Evolutionary conservation across 2,113 vertebrate species (phyloP).

Genomic region (Tragelaphus buxtoni): DNA sequence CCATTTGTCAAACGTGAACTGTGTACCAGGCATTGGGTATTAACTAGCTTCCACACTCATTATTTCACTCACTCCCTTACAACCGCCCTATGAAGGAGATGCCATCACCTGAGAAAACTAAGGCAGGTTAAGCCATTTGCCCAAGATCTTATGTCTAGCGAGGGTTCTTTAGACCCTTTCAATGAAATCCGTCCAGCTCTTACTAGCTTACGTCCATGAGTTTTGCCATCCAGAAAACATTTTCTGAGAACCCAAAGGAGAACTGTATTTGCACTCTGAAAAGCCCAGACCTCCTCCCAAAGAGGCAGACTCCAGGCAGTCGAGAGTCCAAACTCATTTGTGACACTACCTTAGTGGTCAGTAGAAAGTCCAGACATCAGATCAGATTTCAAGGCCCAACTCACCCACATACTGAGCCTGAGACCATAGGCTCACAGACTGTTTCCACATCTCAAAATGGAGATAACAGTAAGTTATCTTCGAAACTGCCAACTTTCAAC

Average conservation of each 20-base stretch:
- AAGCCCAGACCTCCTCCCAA: not conserved
- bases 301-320: not conserved
- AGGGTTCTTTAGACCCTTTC: not conserved
- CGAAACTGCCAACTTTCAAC: not conserved
- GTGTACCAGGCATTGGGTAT: not conserved
- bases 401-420: not conserved
- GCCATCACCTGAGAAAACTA: not conserved
- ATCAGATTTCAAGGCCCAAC: not conserved
- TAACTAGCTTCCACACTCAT: not conserved
- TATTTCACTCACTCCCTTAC: not conserved
- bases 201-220: not conserved
- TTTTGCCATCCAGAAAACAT: not conserved
- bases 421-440: not conserved
- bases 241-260: not conserved
- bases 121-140: not conserved
- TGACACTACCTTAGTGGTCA: too few species aligned
- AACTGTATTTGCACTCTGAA: not conserved
- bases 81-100: not conserved
- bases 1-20: not conserved
- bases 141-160: not conserved
- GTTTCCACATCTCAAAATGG: not conserved
- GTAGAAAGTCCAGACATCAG: not conserved
- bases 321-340: not conserved
- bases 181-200: not conserved
- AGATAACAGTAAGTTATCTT: not conserved